Evolutionary conservation across 2,113 vertebrate genomes (phyloP).

Genomic region (Spea bombifrons): DNA sequence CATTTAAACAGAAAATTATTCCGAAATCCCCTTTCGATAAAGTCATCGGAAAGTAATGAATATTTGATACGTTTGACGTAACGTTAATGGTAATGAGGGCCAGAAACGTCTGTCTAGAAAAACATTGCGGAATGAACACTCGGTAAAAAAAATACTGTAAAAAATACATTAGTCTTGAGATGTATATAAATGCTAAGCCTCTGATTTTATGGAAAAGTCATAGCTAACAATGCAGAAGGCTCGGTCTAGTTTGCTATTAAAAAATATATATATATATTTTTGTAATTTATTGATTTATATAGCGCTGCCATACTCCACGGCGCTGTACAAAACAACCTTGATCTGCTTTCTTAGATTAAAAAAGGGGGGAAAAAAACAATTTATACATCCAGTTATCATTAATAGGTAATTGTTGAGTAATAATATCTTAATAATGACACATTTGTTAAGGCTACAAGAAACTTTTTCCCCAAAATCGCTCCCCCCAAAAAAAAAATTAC

Average conservation of each 20-base stretch:
- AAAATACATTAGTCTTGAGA: conserved; percentile 17
- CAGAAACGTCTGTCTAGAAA: background rate
- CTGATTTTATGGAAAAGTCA: background rate
- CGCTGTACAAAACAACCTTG: too few species aligned
- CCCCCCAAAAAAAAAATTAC: too few species aligned
- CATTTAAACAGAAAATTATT: conserved; percentile 11
- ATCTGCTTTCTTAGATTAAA: too few species aligned
- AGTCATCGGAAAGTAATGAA: conserved; percentile 25
- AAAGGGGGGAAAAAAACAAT: too few species aligned
- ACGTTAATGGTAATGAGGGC: background rate
- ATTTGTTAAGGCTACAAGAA: too few species aligned
- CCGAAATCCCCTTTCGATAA: background rate
- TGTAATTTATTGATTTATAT: too few species aligned
- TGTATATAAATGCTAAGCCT: background rate
- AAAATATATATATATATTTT: background rate
- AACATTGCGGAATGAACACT: background rate
- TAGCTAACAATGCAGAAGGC: background rate
- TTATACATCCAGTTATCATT: too few species aligned
- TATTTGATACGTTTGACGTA: conserved; percentile 8
- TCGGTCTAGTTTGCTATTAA: background rate
- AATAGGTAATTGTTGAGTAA: too few species aligned
- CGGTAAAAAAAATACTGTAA: conserved; percentile 11
- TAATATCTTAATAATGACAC: too few species aligned
- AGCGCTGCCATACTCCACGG: too few species aligned
- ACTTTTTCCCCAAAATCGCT: too few species aligned